Conservation (phyloP, 2,797 vertebrate species). For the Tokudaia muenninki region DNA sequence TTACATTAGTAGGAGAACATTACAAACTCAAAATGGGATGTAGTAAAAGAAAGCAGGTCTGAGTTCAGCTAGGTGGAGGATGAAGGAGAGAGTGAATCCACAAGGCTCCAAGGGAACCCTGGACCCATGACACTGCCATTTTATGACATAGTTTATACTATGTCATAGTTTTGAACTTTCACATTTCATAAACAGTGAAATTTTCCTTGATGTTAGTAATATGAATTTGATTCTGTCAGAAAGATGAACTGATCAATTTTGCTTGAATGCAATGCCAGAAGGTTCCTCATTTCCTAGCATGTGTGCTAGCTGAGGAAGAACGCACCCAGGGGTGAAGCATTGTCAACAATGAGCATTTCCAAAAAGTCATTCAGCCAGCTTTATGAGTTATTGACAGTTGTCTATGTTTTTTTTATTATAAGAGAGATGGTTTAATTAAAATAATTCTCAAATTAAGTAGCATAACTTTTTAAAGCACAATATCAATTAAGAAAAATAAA, state of each 20-base stretch:
- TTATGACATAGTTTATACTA: too few relatives aligned
- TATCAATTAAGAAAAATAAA: background rate
- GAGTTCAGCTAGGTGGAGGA: rapidly evolving
- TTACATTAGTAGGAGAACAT: background rate
- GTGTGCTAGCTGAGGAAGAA: background rate
- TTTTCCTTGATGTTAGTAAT: background rate
- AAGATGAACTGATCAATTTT: background rate
- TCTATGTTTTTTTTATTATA: background rate
- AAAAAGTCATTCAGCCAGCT: background rate
- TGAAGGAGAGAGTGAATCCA: background rate
- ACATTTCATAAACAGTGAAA: background rate
- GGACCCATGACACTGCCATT: background rate
- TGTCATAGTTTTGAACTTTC: background rate
- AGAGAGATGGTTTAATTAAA: background rate
- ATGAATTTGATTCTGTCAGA: background rate
- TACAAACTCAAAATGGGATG: background rate
- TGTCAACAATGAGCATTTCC: background rate
- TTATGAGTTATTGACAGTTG: background rate
- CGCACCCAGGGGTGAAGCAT: background rate
- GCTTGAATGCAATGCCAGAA: background rate
- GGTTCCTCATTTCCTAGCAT: background rate
- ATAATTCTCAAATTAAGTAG: background rate
- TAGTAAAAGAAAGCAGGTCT: background rate
- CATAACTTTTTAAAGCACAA: background rate
- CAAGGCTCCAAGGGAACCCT: background rate